These are phyloP conservation scores for Neoscelio sp. DNA, from an alignment of 2,888 invertebrate genomes.

Conservation along the genomic window DNA sequence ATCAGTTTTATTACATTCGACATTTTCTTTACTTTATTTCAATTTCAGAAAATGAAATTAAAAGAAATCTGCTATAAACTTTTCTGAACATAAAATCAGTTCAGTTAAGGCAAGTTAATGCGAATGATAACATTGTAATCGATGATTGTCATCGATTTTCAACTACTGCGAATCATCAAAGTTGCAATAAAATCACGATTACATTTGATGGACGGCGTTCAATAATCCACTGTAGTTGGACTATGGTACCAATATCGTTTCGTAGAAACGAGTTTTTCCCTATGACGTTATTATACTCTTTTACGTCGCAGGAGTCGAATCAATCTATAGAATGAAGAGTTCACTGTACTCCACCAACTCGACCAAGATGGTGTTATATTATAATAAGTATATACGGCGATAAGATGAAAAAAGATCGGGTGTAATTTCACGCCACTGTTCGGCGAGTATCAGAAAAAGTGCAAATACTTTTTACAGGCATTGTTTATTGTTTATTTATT, in stretches of 20 bases:
- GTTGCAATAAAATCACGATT: constrained; percentile 50
- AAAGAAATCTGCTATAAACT: too few species aligned
- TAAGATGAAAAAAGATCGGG: neutral
- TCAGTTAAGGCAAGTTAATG: constrained; percentile 34
- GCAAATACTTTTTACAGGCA: neutral
- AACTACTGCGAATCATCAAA: constrained; percentile 34
- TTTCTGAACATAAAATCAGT: too few species aligned
- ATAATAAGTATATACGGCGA: neutral
- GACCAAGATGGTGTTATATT: constrained; percentile 14
- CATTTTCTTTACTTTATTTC: too few species aligned
- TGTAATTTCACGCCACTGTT: constrained; percentile 12
- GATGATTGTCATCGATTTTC: constrained; percentile 50
- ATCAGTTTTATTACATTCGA: too few species aligned
- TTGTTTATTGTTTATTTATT: too few species aligned
- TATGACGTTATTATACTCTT: constrained; percentile 35
- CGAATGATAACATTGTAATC: constrained; percentile 51
- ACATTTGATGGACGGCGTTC: constrained; percentile 37
- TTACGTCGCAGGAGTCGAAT: constrained; percentile 48
- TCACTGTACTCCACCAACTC: constrained; percentile 53
- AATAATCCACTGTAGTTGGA: constrained; percentile 40
- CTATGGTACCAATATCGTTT: constrained; percentile 45
- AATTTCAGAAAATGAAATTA: constrained; percentile 21
- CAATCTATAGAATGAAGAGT: constrained; percentile 47
- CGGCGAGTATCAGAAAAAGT: neutral
- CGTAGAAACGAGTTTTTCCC: constrained; percentile 53